Conservation (phyloP, 2,888 invertebrate species). For the Parapristionchus giblindavisi region DNA sequence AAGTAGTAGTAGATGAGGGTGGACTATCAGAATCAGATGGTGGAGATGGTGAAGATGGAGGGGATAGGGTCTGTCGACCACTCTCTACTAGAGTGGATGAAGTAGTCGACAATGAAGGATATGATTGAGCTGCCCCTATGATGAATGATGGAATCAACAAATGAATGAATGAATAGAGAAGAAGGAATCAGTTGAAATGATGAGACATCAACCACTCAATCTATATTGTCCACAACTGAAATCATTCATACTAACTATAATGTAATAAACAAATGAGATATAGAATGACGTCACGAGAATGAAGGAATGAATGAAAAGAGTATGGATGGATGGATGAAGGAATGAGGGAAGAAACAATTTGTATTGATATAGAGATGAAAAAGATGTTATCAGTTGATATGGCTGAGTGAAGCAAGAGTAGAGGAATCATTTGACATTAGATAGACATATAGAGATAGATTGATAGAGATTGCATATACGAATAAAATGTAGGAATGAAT, state of each 20-base stretch:
- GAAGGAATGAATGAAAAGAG: no score
- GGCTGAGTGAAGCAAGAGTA: neutral
- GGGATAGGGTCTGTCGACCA: no score
- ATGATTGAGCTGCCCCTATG: neutral
- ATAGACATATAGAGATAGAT: neutral
- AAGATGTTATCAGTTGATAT: neutral
- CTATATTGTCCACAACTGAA: no score
- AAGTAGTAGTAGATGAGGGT: neutral
- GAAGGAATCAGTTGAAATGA: neutral
- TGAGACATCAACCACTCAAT: no score
- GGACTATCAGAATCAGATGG: neutral
- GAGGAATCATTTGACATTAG: constrained; percentile 23
- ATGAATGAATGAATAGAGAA: neutral
- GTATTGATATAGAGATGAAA: neutral
- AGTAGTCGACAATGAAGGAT: constrained; percentile 6
- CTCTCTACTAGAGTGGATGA: neutral
- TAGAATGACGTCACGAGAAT: no score
- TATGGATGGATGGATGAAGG: no score
- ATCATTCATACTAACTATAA: no score
- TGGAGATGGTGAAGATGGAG: neutral
- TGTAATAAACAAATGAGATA: no score
- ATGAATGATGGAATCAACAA: neutral
- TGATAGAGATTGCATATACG: neutral
- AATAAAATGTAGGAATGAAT: neutral
- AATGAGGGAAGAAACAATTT: no score